Percentiles rank a stretch among this genome's conserved stretches.
These are phyloP conservation scores for Aepyceros melampus DNA, from an alignment of 2,113 vertebrate species.

Conservation along the genomic window DNA sequence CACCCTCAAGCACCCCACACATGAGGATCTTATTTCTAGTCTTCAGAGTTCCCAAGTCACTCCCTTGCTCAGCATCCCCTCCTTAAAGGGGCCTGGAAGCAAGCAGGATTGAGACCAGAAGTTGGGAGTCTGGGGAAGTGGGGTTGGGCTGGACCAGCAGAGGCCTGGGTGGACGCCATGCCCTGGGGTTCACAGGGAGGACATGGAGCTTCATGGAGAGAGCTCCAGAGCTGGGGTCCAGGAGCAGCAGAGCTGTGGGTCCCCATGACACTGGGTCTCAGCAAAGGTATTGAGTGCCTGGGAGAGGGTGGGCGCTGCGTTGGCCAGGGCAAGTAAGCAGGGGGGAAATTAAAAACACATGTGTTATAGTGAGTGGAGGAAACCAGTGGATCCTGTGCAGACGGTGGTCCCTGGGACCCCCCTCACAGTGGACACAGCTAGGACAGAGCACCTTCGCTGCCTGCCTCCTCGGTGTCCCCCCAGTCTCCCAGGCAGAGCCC, in stretches of 20 bases:
- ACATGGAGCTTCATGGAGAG: accelerated
- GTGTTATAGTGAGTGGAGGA: not conserved
- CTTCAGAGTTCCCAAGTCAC: not conserved
- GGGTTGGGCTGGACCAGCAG: accelerated
- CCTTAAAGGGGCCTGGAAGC: not conserved
- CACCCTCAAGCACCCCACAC: not conserved
- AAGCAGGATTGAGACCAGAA: not conserved
- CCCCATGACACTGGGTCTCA: accelerated
- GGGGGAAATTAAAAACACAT: accelerated
- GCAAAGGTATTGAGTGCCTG: not conserved
- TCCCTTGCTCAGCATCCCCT: not conserved
- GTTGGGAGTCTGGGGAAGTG: too few species aligned
- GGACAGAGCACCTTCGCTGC: not conserved
- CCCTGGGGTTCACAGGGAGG: accelerated
- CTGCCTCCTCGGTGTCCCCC: not conserved
- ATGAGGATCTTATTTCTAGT: not conserved
- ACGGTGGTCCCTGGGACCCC: not conserved
- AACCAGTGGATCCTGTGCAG: not conserved
- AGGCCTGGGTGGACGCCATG: not conserved
- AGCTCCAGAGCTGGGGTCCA: not conserved
- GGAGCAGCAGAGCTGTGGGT: not conserved
- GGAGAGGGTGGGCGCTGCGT: not conserved
- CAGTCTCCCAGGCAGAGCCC: not conserved
- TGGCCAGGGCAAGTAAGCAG: not conserved
- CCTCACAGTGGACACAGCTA: not conserved